Conservation (phyloP, 2,888 invertebrate genomes). For the Sphaerophoria taeniata region DNA sequence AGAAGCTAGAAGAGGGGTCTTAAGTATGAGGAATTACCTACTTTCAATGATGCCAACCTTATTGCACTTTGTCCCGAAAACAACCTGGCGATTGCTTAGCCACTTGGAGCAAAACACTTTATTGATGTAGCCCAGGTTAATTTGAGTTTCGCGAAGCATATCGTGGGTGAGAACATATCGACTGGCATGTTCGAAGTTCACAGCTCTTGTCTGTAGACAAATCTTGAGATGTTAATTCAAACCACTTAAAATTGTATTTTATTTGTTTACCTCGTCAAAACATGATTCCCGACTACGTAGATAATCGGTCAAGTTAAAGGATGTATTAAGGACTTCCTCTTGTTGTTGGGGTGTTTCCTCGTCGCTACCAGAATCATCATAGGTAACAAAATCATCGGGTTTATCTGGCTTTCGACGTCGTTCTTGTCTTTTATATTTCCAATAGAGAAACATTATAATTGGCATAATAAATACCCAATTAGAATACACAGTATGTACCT, state of each 20-base stretch:
- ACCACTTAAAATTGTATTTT: neutral
- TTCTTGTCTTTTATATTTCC: constrained; percentile 84
- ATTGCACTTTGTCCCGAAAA: constrained; percentile 98
- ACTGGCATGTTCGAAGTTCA: constrained; percentile 91
- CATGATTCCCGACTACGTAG: constrained; percentile 90
- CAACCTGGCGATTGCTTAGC: constrained; percentile 96
- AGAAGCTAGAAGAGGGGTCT: constrained; percentile 86
- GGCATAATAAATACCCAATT: neutral
- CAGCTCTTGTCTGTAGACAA: constrained; percentile 83
- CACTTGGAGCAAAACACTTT: constrained; percentile 98
- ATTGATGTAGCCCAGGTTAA: constrained; percentile 93
- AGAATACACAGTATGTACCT: constrained; percentile 68
- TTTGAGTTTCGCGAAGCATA: constrained; percentile 93
- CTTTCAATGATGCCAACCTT: constrained; percentile 86
- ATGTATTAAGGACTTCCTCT: constrained; percentile 89
- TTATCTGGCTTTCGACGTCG: constrained; percentile 92
- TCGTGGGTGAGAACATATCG: constrained; percentile 95
- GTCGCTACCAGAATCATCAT: constrained; percentile 94
- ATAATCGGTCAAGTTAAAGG: constrained; percentile 94
- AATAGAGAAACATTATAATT: neutral
- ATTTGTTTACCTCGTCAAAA: constrained; percentile 85
- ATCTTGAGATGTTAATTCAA: neutral
- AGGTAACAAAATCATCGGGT: constrained; percentile 94
- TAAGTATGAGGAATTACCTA: neutral
- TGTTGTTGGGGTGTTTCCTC: constrained; percentile 90